Conservation (phyloP, 2,797 vertebrate species). For the Leuciscus waleckii region DNA sequence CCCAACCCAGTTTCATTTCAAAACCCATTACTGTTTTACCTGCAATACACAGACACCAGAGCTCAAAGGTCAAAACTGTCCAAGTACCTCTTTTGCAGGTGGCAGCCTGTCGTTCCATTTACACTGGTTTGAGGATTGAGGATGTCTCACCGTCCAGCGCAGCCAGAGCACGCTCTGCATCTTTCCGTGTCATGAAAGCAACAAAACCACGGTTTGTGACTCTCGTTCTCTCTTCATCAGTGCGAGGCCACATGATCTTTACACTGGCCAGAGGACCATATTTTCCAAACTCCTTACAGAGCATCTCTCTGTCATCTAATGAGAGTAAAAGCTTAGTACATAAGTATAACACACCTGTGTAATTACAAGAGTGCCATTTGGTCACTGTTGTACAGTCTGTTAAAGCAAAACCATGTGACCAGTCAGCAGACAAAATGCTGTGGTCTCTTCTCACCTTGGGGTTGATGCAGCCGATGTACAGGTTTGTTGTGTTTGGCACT, state of each 20-base stretch:
- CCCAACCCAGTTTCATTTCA: slow-evolving; percentile 87
- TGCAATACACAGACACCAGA: slow-evolving; percentile 55
- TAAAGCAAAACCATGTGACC: background rate
- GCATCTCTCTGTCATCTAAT: slow-evolving; percentile 85
- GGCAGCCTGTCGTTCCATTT: background rate
- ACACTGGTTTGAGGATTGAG: background rate
- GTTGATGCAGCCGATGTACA: slow-evolving; percentile 85
- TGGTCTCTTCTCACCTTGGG: slow-evolving; percentile 75
- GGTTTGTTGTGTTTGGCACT: slow-evolving; percentile 81
- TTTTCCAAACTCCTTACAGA: slow-evolving; percentile 86
- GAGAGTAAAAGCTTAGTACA: slow-evolving; percentile 3
- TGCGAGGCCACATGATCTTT: slow-evolving; percentile 89
- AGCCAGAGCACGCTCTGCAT: slow-evolving; percentile 82
- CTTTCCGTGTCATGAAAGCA: slow-evolving; percentile 85
- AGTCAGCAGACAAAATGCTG: background rate
- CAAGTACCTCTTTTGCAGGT: background rate
- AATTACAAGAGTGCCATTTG: slow-evolving; percentile 7
- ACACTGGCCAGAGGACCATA: slow-evolving; percentile 85
- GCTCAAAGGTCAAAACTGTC: background rate
- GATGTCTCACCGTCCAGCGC: slow-evolving; percentile 78
- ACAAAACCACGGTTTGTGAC: slow-evolving; percentile 84
- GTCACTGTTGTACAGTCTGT: slow-evolving; percentile 17
- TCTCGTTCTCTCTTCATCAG: slow-evolving; percentile 81
- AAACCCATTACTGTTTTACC: slow-evolving; percentile 86
- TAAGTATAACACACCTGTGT: background rate